A percentile compares a stretch with the other conserved stretches of the same genome.
phyloP scores from a whole-genome alignment of 2,888 invertebrate species.

The Terebella lapidaria region DNA sequence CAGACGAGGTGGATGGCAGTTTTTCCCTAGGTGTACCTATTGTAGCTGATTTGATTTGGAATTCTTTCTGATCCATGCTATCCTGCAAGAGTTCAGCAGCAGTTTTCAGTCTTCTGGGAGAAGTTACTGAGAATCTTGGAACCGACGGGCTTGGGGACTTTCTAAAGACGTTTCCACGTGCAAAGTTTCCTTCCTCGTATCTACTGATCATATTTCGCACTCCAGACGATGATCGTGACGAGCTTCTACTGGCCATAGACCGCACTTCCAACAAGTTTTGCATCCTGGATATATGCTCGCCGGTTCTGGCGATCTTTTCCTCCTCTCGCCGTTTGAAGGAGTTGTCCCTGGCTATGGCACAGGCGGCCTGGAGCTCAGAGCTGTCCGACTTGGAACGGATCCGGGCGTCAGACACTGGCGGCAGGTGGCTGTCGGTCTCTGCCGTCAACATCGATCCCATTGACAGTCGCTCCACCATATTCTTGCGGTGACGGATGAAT shows the following conservation, averaged over 20 bases:
- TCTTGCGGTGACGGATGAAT: constrained; percentile 10
- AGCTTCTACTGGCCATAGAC: background rate
- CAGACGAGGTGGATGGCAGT: constrained; percentile 1
- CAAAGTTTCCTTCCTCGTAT: constrained; percentile 1
- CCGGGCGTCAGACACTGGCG: background rate
- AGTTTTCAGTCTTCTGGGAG: constrained; percentile 39
- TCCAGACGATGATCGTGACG: background rate
- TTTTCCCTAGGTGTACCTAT: constrained; percentile 1
- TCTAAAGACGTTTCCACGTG: background rate
- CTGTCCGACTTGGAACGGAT: constrained; percentile 5
- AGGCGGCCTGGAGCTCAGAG: background rate
- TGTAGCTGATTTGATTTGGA: background rate
- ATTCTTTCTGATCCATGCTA: constrained; percentile 17
- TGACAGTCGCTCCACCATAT: constrained; percentile 4
- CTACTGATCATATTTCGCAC: background rate
- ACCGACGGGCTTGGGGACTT: constrained; percentile 5
- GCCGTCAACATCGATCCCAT: background rate
- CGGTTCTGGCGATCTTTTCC: background rate
- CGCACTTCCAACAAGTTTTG: background rate
- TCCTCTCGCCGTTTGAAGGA: background rate
- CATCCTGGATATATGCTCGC: background rate
- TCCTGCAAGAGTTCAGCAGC: constrained; percentile 46
- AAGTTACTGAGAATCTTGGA: constrained; percentile 18
- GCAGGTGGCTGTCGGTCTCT: background rate
- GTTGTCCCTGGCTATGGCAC: background rate